Base-by-base conservation (phyloP, 2,888 invertebrate species). In the Linnaemya vulpina region DNA sequence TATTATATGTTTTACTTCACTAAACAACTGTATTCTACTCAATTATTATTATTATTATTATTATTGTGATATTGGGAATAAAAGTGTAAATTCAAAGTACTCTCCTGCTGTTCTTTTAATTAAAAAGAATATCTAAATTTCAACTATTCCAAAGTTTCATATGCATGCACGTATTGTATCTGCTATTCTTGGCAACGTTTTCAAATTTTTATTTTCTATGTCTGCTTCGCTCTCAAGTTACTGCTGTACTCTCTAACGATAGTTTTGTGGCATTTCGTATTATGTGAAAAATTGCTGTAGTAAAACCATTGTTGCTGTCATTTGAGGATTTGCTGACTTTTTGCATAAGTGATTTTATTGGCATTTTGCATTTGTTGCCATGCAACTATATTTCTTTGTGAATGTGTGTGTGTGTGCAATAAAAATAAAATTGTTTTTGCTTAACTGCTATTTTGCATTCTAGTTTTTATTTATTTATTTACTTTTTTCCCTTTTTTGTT, bases 321-420 rank as follows among this genome's bases (percentile, higher is more conserved):
- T 76, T 76, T 76, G 62, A 84, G 84, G 84, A 84, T 84, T 80
- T 84, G 76, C 76, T 51, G 80, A 80, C 76, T 80, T 80, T 80
- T 80, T 84, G 84, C 84, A 84, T 84, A 80, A 84, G 76, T 80
- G 84, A 84, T 76, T 84, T 84, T 71, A 84, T 80, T 80, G 80
- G 75, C 75, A 76, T 80, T 84, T 80, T 67, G 53, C 53, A 38
- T 84, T 80, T 78, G 35, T 71, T 67, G 51, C 60, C 73, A 65
- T 22, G 55, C 51, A 49, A 1, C 0, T 20, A 49, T 3, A 8
- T 53, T 3, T 25, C 15, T 55, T 40, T 65, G n/a, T n/a, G 25
- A n/a, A 5, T 53, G 22, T 65, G 25, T 67, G n/a, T 11, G 4
- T 30, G 38, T 65, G 9, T 67, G 11, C 20, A 46, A 65, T 67